phyloP scores from a whole-genome alignment of 2,797 vertebrate genomes.

The Typhlichthys eigenmanni region DNA sequence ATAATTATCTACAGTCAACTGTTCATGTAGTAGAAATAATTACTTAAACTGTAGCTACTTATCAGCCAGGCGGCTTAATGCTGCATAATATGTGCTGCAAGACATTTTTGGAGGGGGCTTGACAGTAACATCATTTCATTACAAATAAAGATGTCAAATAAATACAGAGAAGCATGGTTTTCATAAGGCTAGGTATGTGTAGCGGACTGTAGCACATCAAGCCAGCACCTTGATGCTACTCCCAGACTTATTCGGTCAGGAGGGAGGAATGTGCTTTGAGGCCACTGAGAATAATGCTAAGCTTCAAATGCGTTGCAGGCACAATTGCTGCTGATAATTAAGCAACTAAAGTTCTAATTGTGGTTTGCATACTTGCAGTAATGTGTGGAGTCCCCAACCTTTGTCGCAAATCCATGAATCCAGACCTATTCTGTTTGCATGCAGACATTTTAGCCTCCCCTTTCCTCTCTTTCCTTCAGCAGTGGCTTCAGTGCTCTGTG shows the following conservation, averaged over 20 bases:
- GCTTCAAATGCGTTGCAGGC: no score
- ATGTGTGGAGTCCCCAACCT: no score
- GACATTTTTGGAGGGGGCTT: background rate
- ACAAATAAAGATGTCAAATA: background rate
- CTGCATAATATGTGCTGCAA: no score
- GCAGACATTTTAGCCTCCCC: no score
- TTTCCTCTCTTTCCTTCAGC: constrained; percentile 15
- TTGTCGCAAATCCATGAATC: no score
- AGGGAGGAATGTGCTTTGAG: constrained; percentile 55
- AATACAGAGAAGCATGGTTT: background rate
- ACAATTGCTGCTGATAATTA: no score
- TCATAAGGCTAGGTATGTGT: background rate
- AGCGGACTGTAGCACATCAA: background rate
- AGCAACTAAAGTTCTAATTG: no score
- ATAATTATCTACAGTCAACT: no score
- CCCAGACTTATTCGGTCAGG: constrained; percentile 11
- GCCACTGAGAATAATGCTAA: background rate
- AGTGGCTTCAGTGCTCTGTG: constrained; percentile 33
- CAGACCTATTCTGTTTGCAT: background rate
- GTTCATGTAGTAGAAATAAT: no score
- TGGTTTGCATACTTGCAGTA: no score
- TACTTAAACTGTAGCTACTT: no score
- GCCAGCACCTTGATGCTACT: background rate
- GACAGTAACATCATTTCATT: background rate
- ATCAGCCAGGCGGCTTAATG: no score